Base-by-base conservation (phyloP, 2,888 invertebrate species). In the Merodon equestris region DNA sequence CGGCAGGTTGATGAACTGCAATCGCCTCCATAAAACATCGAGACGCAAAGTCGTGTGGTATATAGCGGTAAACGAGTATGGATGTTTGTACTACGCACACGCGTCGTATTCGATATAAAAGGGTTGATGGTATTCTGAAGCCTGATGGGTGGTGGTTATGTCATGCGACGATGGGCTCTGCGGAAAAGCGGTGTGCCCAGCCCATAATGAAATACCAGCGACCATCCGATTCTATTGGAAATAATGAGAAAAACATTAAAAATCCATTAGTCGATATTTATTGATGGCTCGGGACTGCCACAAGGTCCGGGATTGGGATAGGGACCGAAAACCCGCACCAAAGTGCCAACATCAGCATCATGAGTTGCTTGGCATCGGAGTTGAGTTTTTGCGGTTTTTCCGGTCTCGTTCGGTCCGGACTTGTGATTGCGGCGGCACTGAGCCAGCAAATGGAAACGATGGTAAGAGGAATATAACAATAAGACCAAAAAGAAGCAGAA, bases 231-330 rank as follows among this genome's bases (percentile, higher is more conserved):
- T 64, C 47, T 68, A 79, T 73, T 79, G 77, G 63, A 68, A 79
- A 79, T 79, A 79, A 79, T 79, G 77, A 79, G 77, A 73, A 79
- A 79, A 73, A 79, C 77, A 79, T 79, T 79, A 79, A 79, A 79
- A 79, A 79, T 79, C 77, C 77, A 79, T 79, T 79, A 79, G 77
- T 73, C 73, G 77, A 79, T 79, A 73, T 79, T 77, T 79, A 79
- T 79, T 67, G 77, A 79, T 68, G 73, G 68, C 53, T 50, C 48
- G 56, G 54, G 58, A 53, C 73, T 48, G 12, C 42, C 63, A 50
- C 63, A 27, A 27, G 27, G 2, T 7, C 27, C 7, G 27, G 27
- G 27, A 27, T 27, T 7, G 27, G 27, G 27, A 27, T 27, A 27
- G 2, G 27, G 27, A 7, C 27, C 27, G n/a, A 27, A 7, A 7